These are phyloP conservation scores for Champsocephalus esox DNA, from an alignment of 2,797 vertebrate genomes.

Conservation along the genomic window DNA sequence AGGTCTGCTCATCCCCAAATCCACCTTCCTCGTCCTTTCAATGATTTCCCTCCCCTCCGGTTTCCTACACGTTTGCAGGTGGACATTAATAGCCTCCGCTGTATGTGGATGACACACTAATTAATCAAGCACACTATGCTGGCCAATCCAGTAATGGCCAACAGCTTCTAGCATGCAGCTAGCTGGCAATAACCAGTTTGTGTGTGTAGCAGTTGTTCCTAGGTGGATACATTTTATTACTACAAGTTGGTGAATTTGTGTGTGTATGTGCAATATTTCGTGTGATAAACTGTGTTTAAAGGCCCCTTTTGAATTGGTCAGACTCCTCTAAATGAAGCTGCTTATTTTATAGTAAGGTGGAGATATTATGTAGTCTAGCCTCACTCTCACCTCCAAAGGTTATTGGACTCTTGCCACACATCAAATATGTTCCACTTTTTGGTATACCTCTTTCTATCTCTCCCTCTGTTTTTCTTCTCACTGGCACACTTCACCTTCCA, in stretches of 20 bases:
- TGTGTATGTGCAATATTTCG: constrained; percentile 20
- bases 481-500: constrained; percentile 21
- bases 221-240: constrained; percentile 26
- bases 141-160: constrained; percentile 58
- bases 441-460: constrained; percentile 15
- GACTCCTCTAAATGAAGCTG: constrained; percentile 47
- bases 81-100: constrained; percentile 71
- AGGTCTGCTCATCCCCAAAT: constrained; percentile 27
- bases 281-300: constrained; percentile 42
- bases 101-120: constrained; percentile 68
- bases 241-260: constrained; percentile 22
- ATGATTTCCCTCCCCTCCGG: constrained; percentile 36
- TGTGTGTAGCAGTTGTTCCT: constrained; percentile 40
- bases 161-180: constrained; percentile 60
- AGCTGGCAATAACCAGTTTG: constrained; percentile 63
- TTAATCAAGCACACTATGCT: constrained; percentile 69
- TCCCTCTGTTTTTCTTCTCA: background rate
- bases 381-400: constrained; percentile 51
- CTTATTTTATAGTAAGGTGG: constrained; percentile 48
- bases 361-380: constrained; percentile 48
- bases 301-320: constrained; percentile 48
- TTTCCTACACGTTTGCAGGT: constrained; percentile 72
- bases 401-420: constrained; percentile 59
- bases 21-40: constrained; percentile 44
- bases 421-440: constrained; percentile 57